Percentiles rank a stretch among this genome's conserved stretches.
These are phyloP conservation scores for Himalopsyche phryganea DNA, from an alignment of 1,140 invertebrate genomes.

Conservation along the genomic window DNA sequence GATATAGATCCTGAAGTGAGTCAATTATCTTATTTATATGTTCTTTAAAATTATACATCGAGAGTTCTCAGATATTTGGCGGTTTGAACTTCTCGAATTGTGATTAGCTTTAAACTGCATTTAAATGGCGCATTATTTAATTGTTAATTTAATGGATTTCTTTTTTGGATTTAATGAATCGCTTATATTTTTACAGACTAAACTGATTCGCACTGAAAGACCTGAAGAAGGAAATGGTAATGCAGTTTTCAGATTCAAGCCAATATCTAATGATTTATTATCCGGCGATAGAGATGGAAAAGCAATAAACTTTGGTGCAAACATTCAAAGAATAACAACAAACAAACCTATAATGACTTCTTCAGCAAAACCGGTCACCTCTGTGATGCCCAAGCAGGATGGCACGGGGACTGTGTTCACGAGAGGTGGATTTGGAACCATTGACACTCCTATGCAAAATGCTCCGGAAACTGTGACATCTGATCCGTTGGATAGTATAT, in stretches of 20 bases:
- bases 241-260: constrained; percentile 50
- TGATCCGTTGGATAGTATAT: constrained; percentile 29
- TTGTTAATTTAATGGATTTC: too few relatives aligned
- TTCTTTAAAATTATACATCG: too few relatives aligned
- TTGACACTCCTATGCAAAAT: constrained; percentile 13
- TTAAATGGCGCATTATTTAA: too few relatives aligned
- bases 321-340: constrained; percentile 47
- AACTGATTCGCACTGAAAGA: constrained; percentile 52
- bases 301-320: constrained; percentile 39
- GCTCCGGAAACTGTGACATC: constrained; percentile 28
- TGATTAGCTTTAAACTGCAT: too few relatives aligned
- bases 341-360: constrained; percentile 23
- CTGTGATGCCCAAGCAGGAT: too few relatives aligned
- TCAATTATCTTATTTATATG: neutral
- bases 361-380: too few relatives aligned
- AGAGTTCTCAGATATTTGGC: too few relatives aligned
- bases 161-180: too few relatives aligned
- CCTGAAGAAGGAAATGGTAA: constrained; percentile 42
- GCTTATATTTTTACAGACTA: constrained; percentile 41
- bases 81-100: too few relatives aligned
- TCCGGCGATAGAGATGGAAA: constrained; percentile 8
- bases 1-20: constrained; percentile 56
- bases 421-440: constrained; percentile 26
- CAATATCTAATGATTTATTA: constrained; percentile 44
- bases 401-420: too few relatives aligned